Percentiles rank a stretch among this genome's conserved stretches.
These are phyloP conservation scores for Clarias fuscus DNA, from an alignment of 2,797 vertebrate genomes.

Conservation along the genomic window DNA sequence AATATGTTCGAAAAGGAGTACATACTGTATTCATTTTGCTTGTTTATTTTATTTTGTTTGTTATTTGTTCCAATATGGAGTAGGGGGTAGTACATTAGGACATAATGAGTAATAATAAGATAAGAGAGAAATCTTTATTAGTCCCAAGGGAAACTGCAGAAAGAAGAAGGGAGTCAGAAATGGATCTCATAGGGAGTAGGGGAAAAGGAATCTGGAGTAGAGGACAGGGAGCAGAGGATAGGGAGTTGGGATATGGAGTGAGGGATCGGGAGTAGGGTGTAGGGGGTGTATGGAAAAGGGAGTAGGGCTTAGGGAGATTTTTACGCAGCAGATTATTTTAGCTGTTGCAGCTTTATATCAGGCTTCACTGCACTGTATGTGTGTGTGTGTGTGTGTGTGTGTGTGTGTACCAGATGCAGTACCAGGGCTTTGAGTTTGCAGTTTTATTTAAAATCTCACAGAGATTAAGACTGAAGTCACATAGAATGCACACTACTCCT, in stretches of 20 bases:
- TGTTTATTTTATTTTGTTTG: too few relatives aligned
- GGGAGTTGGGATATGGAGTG: too few relatives aligned
- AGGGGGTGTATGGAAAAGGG: background rate
- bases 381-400: background rate
- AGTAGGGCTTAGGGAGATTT: background rate
- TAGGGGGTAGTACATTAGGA: too few relatives aligned
- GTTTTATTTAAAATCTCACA: constrained; percentile 16
- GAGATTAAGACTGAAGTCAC: background rate
- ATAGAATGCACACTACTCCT: background rate
- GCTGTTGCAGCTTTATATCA: constrained; percentile 1
- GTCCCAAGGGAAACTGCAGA: too few relatives aligned
- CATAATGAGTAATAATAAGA: too few relatives aligned
- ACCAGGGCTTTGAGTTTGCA: constrained; percentile 1
- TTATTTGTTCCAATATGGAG: too few relatives aligned
- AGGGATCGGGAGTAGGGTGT: background rate
- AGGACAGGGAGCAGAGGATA: too few relatives aligned
- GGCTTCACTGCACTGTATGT: constrained; percentile 9
- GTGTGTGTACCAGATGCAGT: constrained; percentile 1
- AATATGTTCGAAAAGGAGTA: too few relatives aligned
- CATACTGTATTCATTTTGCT: too few relatives aligned
- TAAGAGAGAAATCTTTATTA: too few relatives aligned
- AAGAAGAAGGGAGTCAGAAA: too few relatives aligned
- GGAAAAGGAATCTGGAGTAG: background rate
- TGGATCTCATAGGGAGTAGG: too few relatives aligned
- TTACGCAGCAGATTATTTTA: constrained; percentile 8